Conservation (phyloP, 1,140 invertebrate genomes). For the Drosophila athabasca region DNA sequence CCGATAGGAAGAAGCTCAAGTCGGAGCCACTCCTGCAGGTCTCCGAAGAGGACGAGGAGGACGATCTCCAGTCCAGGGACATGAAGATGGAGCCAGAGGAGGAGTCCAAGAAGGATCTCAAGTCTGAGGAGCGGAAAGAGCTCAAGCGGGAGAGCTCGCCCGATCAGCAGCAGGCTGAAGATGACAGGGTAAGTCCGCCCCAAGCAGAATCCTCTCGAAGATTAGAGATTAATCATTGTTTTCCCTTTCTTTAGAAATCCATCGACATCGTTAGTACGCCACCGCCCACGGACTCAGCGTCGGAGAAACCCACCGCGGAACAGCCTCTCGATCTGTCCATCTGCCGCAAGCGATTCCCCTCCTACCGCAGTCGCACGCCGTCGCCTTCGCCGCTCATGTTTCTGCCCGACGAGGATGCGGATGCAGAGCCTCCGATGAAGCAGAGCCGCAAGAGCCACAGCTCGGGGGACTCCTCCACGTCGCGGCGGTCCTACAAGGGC, state of each 20-base stretch:
- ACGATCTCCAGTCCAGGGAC: constrained; percentile 20
- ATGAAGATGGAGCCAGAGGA: constrained; percentile 1
- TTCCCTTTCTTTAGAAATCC: constrained; percentile 56
- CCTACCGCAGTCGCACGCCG: background rate
- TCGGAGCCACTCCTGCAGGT: constrained; percentile 28
- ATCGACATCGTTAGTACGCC: constrained; percentile 77
- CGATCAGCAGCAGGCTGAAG: constrained; percentile 53
- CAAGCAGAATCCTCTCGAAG: background rate
- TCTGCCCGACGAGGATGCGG: constrained; percentile 29
- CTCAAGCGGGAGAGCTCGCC: constrained; percentile 19
- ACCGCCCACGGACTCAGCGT: constrained; percentile 50
- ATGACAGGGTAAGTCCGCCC: constrained; percentile 60
- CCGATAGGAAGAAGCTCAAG: constrained; percentile 39
- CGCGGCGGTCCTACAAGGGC: constrained; percentile 61
- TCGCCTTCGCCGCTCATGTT: constrained; percentile 23
- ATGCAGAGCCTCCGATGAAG: constrained; percentile 36
- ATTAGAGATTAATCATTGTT: background rate
- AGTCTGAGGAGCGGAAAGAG: constrained; percentile 11
- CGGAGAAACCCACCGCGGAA: constrained; percentile 81
- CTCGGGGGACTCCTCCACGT: constrained; percentile 55
- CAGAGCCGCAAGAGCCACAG: constrained; percentile 52
- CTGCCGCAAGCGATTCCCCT: constrained; percentile 74
- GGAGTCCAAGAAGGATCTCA: constrained; percentile 8
- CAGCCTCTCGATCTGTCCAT: constrained; percentile 91
- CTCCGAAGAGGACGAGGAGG: constrained; percentile 53